phyloP scores from a whole-genome alignment of 53 echinoderm and acorn worm genomes.

The Stichopus horrens region DNA sequence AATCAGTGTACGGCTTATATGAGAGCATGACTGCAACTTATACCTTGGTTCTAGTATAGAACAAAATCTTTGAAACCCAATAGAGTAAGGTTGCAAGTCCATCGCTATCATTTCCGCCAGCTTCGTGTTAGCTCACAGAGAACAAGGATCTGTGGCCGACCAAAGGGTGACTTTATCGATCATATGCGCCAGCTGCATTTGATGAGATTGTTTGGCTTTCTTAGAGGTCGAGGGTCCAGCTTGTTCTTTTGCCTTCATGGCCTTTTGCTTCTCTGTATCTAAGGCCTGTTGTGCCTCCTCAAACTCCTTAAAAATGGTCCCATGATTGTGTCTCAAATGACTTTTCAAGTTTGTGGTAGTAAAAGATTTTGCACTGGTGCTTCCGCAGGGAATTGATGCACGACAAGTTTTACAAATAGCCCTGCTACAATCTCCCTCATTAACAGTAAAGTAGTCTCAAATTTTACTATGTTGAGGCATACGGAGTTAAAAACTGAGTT shows the following conservation, averaged over 20 bases:
- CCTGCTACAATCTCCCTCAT: not conserved
- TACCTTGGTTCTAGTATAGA: slow-evolving; percentile 30
- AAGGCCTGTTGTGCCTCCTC: not conserved
- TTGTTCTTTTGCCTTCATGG: not conserved
- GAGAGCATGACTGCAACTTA: slow-evolving; percentile 14
- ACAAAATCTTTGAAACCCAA: slow-evolving; percentile 51
- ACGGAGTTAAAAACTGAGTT: too few relatives aligned
- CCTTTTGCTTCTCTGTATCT: slow-evolving; percentile 10
- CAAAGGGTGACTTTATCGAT: slow-evolving; percentile 17
- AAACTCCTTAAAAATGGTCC: slow-evolving; percentile 4
- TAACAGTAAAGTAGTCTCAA: slow-evolving; percentile 15
- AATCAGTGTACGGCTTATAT: slow-evolving; percentile 25
- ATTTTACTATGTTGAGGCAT: slow-evolving; percentile 23
- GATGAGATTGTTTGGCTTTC: slow-evolving; percentile 22
- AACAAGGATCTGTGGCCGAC: slow-evolving; percentile 1
- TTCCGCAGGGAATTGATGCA: not conserved
- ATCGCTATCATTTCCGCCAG: slow-evolving; percentile 41
- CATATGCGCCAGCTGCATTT: slow-evolving; percentile 30
- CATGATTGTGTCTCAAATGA: slow-evolving; percentile 16
- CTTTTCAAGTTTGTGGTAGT: not conserved
- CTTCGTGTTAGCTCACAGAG: not conserved
- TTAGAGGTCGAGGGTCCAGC: slow-evolving; percentile 13
- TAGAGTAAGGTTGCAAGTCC: slow-evolving; percentile 42
- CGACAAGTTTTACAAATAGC: not conserved
- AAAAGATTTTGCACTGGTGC: not conserved